Evolutionary conservation across 2,113 vertebrate species (phyloP).

Genomic region (Nannobrachium achirus): DNA sequence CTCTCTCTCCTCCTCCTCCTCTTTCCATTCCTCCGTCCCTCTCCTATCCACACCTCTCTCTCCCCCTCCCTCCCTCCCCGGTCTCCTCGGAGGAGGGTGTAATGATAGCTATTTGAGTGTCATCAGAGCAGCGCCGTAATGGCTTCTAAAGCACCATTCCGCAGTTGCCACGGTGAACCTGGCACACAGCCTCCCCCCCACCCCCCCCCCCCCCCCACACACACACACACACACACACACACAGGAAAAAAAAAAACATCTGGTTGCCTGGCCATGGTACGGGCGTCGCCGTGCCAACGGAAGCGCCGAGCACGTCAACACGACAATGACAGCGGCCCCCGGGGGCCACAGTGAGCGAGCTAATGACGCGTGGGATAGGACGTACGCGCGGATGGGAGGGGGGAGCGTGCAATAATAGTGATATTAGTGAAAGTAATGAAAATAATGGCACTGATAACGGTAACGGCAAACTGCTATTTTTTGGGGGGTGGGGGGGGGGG

Average conservation of each 20-base stretch:
- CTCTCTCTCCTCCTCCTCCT: constrained; percentile 1
- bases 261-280: constrained; percentile 63
- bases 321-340: constrained; percentile 71
- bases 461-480: constrained; percentile 62
- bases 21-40: constrained; percentile 7
- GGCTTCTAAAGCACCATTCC: constrained; percentile 83
- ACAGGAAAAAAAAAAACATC: constrained; percentile 60
- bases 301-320: constrained; percentile 55
- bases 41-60: constrained; percentile 51
- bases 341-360: constrained; percentile 66
- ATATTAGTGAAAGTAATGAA: constrained; percentile 76
- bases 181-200: constrained; percentile 73
- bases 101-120: constrained; percentile 88
- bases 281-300: constrained; percentile 65
- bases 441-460: constrained; percentile 70
- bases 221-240: not conserved
- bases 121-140: constrained; percentile 83
- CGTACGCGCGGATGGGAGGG: constrained; percentile 72
- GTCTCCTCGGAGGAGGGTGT: constrained; percentile 79
- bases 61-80: constrained; percentile 29
- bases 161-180: constrained; percentile 81
- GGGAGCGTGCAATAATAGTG: constrained; percentile 71
- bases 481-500: constrained; percentile 14
- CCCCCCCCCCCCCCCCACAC: no score
- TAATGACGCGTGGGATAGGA: constrained; percentile 81